Conservation (phyloP, 2,113 vertebrate species). For the Lycocorax pyrrhopterus region DNA sequence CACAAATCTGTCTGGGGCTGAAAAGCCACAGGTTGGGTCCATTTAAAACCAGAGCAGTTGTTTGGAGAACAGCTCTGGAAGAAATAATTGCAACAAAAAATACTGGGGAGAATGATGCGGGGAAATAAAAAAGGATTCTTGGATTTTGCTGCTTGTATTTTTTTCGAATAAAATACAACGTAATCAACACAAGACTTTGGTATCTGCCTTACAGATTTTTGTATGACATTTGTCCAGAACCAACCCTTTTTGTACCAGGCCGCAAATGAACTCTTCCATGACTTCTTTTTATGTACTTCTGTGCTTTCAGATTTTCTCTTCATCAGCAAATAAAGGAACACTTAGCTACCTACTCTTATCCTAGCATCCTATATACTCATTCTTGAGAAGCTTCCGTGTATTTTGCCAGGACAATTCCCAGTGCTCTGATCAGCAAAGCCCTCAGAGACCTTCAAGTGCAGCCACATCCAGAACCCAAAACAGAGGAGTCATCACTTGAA, state of each 20-base stretch:
- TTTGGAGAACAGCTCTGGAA: neutral
- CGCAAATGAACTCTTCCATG: neutral
- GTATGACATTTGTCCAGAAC: neutral
- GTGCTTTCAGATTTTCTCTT: neutral
- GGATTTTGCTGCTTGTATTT: neutral
- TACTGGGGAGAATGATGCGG: neutral
- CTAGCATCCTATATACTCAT: neutral
- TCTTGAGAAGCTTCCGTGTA: neutral
- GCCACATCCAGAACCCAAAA: neutral
- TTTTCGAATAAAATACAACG: neutral
- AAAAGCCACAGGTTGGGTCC: neutral
- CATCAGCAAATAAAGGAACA: neutral
- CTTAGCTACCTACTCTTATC: neutral
- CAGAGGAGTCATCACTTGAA: neutral
- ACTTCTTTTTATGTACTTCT: neutral
- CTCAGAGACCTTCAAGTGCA: neutral
- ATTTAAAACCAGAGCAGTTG: neutral
- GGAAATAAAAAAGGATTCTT: neutral
- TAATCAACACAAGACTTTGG: neutral
- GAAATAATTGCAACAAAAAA: neutral
- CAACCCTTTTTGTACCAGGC: neutral
- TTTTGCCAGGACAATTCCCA: neutral
- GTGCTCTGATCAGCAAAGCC: neutral
- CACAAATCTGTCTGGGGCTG: neutral
- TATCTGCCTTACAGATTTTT: neutral